Percentiles rank a stretch among this genome's conserved stretches.
phyloP scores from a whole-genome alignment of 2,888 invertebrate genomes.

The Andrena fulva region DNA sequence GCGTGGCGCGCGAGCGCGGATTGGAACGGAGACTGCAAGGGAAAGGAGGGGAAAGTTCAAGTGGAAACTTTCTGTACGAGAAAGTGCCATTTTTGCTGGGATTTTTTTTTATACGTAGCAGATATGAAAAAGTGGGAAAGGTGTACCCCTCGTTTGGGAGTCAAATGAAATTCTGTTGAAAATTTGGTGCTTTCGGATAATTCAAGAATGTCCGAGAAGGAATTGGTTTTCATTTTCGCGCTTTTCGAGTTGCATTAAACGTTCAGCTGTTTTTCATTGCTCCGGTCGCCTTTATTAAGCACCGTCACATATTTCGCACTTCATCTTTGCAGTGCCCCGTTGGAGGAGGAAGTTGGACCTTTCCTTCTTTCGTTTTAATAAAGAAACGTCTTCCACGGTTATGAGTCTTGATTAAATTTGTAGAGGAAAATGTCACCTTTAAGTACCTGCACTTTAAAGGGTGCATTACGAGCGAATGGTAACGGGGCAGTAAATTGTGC shows the following conservation, averaged over 20 bases:
- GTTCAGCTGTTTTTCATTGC: background rate
- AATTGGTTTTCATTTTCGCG: background rate
- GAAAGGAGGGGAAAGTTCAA: background rate
- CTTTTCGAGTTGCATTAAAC: background rate
- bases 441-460: background rate
- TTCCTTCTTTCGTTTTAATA: conserved; percentile 27
- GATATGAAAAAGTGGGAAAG: too few relatives aligned
- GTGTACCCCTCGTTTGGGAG: background rate
- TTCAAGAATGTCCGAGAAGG: background rate
- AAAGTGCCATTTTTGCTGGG: too few relatives aligned
- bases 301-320: conserved; percentile 24
- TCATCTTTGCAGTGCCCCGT: background rate
- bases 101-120: too few relatives aligned
- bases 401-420: conserved; percentile 31
- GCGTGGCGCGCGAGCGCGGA: background rate
- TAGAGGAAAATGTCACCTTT: conserved; percentile 12
- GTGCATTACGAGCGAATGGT: background rate
- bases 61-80: too few relatives aligned
- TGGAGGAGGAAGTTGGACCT: conserved; percentile 5
- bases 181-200: background rate
- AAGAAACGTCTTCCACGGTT: conserved; percentile 15
- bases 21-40: background rate
- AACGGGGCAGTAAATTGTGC: background rate
- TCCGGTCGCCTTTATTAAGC: conserved; percentile 24
- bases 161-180: background rate